Conservation (phyloP, 2,797 vertebrate genomes). For the Phaenicophaeus curvirostris region DNA sequence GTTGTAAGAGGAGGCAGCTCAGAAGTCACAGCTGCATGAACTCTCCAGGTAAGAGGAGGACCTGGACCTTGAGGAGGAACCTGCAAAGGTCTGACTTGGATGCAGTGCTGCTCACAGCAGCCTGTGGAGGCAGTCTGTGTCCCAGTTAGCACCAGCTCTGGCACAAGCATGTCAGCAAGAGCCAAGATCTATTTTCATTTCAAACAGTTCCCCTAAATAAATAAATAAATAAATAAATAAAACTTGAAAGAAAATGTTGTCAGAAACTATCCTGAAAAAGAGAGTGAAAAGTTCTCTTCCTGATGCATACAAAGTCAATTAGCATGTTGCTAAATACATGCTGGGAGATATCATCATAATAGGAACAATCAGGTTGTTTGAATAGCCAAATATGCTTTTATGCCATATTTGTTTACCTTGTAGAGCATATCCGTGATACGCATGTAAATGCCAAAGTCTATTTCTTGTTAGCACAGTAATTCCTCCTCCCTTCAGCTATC, state of each 20-base stretch:
- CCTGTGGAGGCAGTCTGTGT: not conserved
- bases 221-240: not conserved
- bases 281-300: slow-evolving; percentile 23
- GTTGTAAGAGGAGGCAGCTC: not conserved
- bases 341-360: slow-evolving; percentile 46
- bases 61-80: not conserved
- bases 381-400: slow-evolving; percentile 59
- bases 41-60: rapidly evolving
- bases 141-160: not conserved
- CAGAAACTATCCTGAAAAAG: not conserved
- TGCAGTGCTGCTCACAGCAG: not conserved
- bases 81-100: not conserved
- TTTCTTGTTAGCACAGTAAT: slow-evolving; percentile 44
- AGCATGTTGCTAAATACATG: slow-evolving; percentile 24
- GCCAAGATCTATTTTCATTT: not conserved
- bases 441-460: slow-evolving; percentile 53
- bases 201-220: not conserved
- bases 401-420: slow-evolving; percentile 62
- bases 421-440: not conserved
- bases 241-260: not conserved
- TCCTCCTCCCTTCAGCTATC: slow-evolving; percentile 46
- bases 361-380: slow-evolving; percentile 39
- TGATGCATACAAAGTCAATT: slow-evolving; percentile 16
- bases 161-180: not conserved
- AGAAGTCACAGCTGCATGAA: not conserved